Base-by-base conservation (phyloP, 2,797 vertebrate species). In the Ctenopoma multispine region DNA sequence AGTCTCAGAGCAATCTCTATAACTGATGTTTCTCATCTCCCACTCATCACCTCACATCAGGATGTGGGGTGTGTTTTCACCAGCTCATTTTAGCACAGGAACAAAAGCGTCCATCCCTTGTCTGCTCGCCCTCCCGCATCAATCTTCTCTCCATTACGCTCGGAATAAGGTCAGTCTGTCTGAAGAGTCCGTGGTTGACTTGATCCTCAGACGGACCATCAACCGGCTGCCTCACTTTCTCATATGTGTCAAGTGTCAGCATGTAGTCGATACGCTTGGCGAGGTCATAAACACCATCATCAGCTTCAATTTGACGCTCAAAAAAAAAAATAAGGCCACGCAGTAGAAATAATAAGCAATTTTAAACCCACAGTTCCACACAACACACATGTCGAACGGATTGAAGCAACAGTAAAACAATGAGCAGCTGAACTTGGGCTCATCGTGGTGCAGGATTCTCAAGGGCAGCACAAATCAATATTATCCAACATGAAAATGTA, bases 141-240 rank as follows among this genome's bases (percentile, higher is more conserved):
- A 50, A 44, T 77, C 38, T 38, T 56, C 21, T 47, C 57, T 57
- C 51, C 48, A 68, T 58, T 63, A 38, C 46, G 0, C 29, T 56
- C 36, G 54, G 62, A 83, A 66, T 44, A 57, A 70, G 77, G 72
- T 66, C 80, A 66, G 6, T 38, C 47, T 31, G 14, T 62, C 31
- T 4, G 43, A n/a, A 10, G 47, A 12, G 48, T 27, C 23, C 5
- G 38, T 2, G 17, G 17, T 14, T 7, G 40, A 18, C 8, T 31
- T 9, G 14, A 40, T 29, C 24, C 53, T 27, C 70, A 15, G 44
- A 12, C 1, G 12, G 12, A 43, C 21, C 7, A 0, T 13, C 12
- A 63, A 58, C 53, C 3, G 3, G 13, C 23, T 0, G 38, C 27
- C 63, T 73, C 60, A 9, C 50, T 63, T 69, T 62, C 63, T 73